phyloP scores from a whole-genome alignment of 2,113 vertebrate genomes.

The Brienomyrus longianalis region DNA sequence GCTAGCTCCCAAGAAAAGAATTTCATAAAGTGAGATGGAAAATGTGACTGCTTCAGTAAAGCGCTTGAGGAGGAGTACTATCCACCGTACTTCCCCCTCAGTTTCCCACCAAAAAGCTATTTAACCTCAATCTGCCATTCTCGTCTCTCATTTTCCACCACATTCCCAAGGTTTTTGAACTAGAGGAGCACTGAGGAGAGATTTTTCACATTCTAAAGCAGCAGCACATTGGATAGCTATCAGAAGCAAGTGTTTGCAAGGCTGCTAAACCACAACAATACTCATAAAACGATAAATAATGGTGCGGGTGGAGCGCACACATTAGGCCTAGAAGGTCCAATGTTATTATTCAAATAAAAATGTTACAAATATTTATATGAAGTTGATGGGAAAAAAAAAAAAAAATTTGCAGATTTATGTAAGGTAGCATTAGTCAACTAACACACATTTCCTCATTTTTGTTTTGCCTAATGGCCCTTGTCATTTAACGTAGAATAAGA shows the following conservation, averaged over 20 bases:
- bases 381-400: background rate
- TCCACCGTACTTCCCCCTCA: background rate
- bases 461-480: background rate
- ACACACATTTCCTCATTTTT: background rate
- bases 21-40: slow-evolving; percentile 25
- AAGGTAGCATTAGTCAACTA: background rate
- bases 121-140: slow-evolving; percentile 11
- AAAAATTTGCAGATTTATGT: background rate
- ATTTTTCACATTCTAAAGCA: slow-evolving; percentile 38
- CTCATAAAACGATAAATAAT: background rate
- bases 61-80: slow-evolving; percentile 22
- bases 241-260: background rate
- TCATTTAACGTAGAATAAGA: background rate
- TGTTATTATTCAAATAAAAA: background rate
- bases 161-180: slow-evolving; percentile 29
- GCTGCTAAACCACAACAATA: background rate
- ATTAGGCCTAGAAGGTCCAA: background rate
- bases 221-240: slow-evolving; percentile 29
- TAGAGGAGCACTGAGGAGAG: slow-evolving; percentile 32
- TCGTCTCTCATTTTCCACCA: slow-evolving; percentile 21
- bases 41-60: slow-evolving; percentile 31
- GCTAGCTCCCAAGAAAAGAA: slow-evolving; percentile 22
- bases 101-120: slow-evolving; percentile 15
- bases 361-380: background rate
- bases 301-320: background rate